phyloP scores from a whole-genome alignment of 2,113 vertebrate species.

The Gnathonemus echidnorhynchus region DNA sequence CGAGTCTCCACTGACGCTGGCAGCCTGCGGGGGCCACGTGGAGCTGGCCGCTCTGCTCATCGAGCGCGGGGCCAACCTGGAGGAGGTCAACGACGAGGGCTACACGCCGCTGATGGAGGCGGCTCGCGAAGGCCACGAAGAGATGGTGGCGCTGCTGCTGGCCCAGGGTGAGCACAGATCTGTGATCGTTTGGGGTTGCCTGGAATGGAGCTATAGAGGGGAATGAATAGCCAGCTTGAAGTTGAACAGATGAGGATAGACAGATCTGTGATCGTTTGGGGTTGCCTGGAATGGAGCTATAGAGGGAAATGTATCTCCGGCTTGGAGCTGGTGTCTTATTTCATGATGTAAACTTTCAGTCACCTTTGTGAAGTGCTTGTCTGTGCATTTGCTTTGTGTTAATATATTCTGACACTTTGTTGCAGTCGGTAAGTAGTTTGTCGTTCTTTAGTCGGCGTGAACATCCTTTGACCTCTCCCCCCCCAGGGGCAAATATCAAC shows the following conservation, averaged over 20 bases:
- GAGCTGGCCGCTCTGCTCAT: constrained; percentile 92
- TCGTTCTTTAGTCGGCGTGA: not conserved
- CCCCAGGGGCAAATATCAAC: constrained; percentile 92
- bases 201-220: not conserved
- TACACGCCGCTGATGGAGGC: constrained; percentile 98
- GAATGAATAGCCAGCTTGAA: not conserved
- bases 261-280: not conserved
- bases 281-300: not conserved
- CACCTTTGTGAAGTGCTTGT: not conserved
- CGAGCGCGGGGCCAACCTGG: constrained; percentile 93
- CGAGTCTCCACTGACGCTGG: constrained; percentile 90
- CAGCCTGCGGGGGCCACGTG: constrained; percentile 93
- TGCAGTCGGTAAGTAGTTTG: not conserved
- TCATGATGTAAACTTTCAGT: not conserved
- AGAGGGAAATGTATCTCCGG: not conserved
- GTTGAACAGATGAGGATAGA: too few relatives aligned
- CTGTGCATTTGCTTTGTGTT: not conserved
- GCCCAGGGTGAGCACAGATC: constrained; percentile 77
- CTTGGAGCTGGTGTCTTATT: not conserved
- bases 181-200: not conserved
- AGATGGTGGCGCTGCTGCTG: constrained; percentile 96
- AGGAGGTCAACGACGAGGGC: constrained; percentile 98
- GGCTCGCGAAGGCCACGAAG: constrained; percentile 93
- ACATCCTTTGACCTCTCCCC: not conserved
- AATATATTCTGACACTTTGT: not conserved